Conservation (phyloP, 2,888 invertebrate genomes). For the Lasioglossum leucozonium region DNA sequence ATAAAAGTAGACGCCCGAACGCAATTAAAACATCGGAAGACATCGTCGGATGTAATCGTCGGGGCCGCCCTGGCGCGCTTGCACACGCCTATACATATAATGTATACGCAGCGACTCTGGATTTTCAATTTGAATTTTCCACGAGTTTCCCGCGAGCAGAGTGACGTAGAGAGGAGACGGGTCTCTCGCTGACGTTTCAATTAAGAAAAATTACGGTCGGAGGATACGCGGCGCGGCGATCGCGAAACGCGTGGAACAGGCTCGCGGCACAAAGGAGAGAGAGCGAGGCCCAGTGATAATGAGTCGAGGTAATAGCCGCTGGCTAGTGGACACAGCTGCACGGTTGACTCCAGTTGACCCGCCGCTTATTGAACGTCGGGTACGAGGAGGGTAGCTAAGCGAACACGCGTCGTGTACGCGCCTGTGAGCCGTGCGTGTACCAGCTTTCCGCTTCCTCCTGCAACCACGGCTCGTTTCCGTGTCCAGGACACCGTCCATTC, state of each 20-base stretch:
- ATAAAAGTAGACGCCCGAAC: background rate
- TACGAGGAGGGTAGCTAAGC: background rate
- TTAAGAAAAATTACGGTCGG: constrained; percentile 57
- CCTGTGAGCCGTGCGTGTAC: constrained; percentile 6
- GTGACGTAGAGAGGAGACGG: background rate
- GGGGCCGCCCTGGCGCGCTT: background rate
- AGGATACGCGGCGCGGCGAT: constrained; percentile 8
- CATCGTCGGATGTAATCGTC: background rate
- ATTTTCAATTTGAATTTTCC: constrained; percentile 14
- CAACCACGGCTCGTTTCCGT: constrained; percentile 16
- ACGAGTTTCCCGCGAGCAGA: constrained; percentile 10
- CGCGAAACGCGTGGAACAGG: constrained; percentile 30
- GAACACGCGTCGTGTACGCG: constrained; percentile 17
- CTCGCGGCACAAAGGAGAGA: constrained; percentile 26
- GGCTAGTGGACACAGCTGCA: constrained; percentile 76
- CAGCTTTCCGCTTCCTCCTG: constrained; percentile 17
- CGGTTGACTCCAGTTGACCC: constrained; percentile 81
- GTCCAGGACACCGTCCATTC: constrained; percentile 20
- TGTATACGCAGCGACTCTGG: too few species aligned
- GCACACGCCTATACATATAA: too few species aligned
- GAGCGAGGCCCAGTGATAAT: constrained; percentile 61
- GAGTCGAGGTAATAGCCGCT: constrained; percentile 67
- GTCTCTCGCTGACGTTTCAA: constrained; percentile 59
- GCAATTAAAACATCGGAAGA: background rate
- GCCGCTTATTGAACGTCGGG: constrained; percentile 73